phyloP scores from a whole-genome alignment of 2,113 vertebrate genomes.

The Mus spicilegus region DNA sequence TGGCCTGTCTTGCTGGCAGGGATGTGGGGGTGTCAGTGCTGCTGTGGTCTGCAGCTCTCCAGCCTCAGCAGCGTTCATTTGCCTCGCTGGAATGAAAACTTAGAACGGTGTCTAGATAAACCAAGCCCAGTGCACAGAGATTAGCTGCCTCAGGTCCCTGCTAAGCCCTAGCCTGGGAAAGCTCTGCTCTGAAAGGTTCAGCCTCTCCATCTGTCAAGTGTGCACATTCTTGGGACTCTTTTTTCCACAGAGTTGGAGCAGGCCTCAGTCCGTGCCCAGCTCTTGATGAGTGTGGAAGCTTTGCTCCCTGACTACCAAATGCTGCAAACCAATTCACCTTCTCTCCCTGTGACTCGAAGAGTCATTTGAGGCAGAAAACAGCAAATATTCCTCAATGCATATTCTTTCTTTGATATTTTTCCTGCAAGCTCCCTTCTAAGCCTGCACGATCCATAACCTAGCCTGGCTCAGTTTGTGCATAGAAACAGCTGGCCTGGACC shows the following conservation, averaged over 20 bases:
- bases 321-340: background rate
- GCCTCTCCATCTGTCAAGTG: background rate
- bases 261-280: background rate
- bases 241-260: too few relatives aligned
- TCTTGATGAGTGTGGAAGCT: too few relatives aligned
- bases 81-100: background rate
- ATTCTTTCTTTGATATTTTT: accelerated
- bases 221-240: background rate
- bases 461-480: background rate
- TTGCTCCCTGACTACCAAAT: accelerated
- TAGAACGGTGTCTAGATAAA: too few relatives aligned
- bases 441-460: too few relatives aligned
- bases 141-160: accelerated
- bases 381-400: accelerated
- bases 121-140: accelerated
- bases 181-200: background rate
- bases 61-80: background rate
- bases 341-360: accelerated
- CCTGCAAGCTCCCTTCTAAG: accelerated
- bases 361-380: too few relatives aligned
- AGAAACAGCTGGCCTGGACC: background rate
- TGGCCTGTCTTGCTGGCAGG: accelerated
- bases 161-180: background rate
- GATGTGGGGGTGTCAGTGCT: accelerated
- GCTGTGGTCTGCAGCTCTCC: accelerated